phyloP scores from a whole-genome alignment of 2,113 vertebrate species.

The Columba livia region DNA sequence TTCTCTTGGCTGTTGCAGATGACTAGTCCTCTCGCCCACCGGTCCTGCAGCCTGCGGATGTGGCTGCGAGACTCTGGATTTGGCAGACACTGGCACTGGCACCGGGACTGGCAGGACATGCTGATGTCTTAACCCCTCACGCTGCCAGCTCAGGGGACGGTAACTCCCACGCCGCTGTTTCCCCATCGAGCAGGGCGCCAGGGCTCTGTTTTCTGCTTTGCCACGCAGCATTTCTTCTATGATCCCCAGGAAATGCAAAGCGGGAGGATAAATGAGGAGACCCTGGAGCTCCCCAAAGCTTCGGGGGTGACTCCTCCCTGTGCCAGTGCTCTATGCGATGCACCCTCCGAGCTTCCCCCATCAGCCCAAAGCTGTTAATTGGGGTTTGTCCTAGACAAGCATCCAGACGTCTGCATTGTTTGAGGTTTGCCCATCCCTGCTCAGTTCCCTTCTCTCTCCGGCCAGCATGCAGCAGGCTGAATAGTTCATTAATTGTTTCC shows the following conservation, averaged over 20 bases:
- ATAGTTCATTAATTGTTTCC: conserved; percentile 39
- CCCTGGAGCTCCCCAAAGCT: neutral
- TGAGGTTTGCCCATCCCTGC: conserved; percentile 56
- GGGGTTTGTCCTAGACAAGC: neutral
- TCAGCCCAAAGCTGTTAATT: neutral
- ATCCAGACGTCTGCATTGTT: conserved; percentile 42
- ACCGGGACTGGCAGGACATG: neutral
- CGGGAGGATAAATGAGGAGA: accelerated
- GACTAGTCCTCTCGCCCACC: neutral
- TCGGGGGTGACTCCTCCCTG: neutral
- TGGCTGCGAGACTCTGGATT: neutral
- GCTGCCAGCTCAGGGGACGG: neutral
- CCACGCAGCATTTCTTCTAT: neutral
- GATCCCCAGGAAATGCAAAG: neutral
- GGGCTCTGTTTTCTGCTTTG: neutral
- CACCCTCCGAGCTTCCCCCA: neutral
- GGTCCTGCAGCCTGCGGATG: neutral
- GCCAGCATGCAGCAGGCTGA: neutral
- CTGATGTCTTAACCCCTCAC: neutral
- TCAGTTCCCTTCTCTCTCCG: neutral
- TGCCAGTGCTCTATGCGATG: neutral
- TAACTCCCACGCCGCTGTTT: neutral
- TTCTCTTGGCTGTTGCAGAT: accelerated
- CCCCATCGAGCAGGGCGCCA: neutral
- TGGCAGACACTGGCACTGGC: neutral